Evolutionary conservation across 2,888 invertebrate genomes (phyloP), one percentile per base, ranked within the genome.

Genomic region (Synergus japonicus): DNA sequence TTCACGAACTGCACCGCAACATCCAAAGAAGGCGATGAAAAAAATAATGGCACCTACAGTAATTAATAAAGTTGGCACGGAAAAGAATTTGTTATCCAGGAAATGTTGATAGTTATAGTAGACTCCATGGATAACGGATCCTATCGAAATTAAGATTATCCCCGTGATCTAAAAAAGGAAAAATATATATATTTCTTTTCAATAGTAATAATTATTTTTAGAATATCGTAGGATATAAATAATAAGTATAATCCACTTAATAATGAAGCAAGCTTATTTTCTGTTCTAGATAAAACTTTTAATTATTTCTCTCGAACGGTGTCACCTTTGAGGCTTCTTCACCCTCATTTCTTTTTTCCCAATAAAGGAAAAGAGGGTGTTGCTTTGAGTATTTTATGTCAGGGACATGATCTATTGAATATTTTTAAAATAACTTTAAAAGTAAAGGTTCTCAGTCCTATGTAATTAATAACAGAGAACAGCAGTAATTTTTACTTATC

Each of bases 1-100:
- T 91, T 97, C 97, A 89, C 95, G 95, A 85, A 96, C 94, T 0
- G 98, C 97, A 65, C 98, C 98, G 93, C 97, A 97, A 93, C 97
- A 98, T 80, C 97, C 98, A 87, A 97, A 95, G 92, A 96, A 96
- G 0, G 97, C 95, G 76, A 97, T 95, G 84, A 97, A 91, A 91
- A 97, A 96, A 87, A 96, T 95, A 85, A 96, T 91, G 43, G 93
- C 91, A 4, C 95, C 95, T 13, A 94, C 92, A 0, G 93, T 93
- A 58, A 95, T 93, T n/a, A 95, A 90, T n/a, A 95, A 90, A 44
- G 93, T 92, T 89, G 95, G 97, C 43, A 96, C 95, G 0, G 96
- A 96, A 89, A 96, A 95, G 92, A 96, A 96, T 85, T 95, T 93
- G 80, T 93, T 93, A 79, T 95, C 95, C 12, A 97, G 93, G 87